These are phyloP conservation scores for Leucoraja ocellata DNA, from an alignment of 2,797 vertebrate species.

Conservation along the genomic window DNA sequence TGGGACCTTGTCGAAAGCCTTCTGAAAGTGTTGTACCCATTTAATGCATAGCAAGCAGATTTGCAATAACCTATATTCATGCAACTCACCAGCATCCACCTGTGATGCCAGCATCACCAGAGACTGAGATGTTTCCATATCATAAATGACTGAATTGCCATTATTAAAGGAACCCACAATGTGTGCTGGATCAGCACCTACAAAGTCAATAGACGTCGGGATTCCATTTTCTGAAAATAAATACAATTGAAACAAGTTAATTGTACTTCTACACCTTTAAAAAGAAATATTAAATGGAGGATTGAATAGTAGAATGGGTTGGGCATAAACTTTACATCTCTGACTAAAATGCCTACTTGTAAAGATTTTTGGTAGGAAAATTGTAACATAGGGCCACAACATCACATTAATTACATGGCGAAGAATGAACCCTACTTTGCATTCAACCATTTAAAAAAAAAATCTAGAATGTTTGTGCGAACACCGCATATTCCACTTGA, in stretches of 20 bases:
- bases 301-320: background rate
- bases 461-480: background rate
- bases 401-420: background rate
- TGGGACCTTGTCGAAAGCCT: no score
- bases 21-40: background rate
- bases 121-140: slow-evolving; percentile 88
- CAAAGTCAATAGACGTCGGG: slow-evolving; percentile 90
- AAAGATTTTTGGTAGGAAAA: background rate
- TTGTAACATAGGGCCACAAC: background rate
- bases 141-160: slow-evolving; percentile 81
- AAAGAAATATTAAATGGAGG: background rate
- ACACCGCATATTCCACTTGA: background rate
- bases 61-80: background rate
- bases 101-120: slow-evolving; percentile 79
- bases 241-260: slow-evolving; percentile 26
- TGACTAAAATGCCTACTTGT: background rate
- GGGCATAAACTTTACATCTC: background rate
- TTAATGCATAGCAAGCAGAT: background rate
- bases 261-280: background rate
- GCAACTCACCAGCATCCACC: slow-evolving; percentile 73
- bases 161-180: slow-evolving; percentile 85
- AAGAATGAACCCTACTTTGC: background rate
- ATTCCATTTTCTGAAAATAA: slow-evolving; percentile 73
- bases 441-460: background rate
- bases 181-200: slow-evolving; percentile 90